These are phyloP conservation scores for Drosophila pallidifrons DNA, from an alignment of 1,140 invertebrate species.

Conservation along the genomic window DNA sequence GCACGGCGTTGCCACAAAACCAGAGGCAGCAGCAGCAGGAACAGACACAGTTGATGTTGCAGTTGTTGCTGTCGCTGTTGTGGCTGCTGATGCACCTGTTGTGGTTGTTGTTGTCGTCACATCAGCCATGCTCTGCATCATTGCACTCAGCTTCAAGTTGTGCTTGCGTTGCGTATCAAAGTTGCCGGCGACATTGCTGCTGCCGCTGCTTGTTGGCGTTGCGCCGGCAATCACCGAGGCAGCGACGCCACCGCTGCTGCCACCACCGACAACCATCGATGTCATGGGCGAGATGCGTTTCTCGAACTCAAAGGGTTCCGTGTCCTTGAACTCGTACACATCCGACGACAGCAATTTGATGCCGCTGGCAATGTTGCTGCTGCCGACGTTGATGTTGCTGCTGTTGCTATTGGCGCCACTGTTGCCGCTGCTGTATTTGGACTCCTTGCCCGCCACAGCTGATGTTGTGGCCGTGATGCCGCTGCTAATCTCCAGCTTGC, in stretches of 20 bases:
- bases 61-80: neutral
- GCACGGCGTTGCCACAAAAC: neutral
- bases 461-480: slow-evolving; percentile 11
- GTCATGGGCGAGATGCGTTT: slow-evolving; percentile 85
- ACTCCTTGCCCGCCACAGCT: slow-evolving; percentile 43
- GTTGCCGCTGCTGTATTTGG: slow-evolving; percentile 57
- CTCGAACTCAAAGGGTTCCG: slow-evolving; percentile 93
- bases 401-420: neutral
- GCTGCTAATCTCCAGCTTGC: slow-evolving; percentile 77
- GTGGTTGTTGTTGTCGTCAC: neutral
- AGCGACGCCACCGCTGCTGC: neutral
- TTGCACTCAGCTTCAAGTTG: slow-evolving; percentile 46
- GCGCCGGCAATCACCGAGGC: slow-evolving; percentile 14
- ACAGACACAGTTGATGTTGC: neutral
- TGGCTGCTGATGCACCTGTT: neutral
- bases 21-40: neutral
- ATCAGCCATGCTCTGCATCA: slow-evolving; percentile 39
- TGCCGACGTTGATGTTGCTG: slow-evolving; percentile 73
- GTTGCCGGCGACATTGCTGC: neutral
- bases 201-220: neutral
- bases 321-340: slow-evolving; percentile 94
- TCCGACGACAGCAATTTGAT: slow-evolving; percentile 83
- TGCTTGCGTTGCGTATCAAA: slow-evolving; percentile 49
- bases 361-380: slow-evolving; percentile 61
- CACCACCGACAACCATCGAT: slow-evolving; percentile 11